Conservation (phyloP, 2,113 vertebrate species). For the Pluvianellus socialis region DNA sequence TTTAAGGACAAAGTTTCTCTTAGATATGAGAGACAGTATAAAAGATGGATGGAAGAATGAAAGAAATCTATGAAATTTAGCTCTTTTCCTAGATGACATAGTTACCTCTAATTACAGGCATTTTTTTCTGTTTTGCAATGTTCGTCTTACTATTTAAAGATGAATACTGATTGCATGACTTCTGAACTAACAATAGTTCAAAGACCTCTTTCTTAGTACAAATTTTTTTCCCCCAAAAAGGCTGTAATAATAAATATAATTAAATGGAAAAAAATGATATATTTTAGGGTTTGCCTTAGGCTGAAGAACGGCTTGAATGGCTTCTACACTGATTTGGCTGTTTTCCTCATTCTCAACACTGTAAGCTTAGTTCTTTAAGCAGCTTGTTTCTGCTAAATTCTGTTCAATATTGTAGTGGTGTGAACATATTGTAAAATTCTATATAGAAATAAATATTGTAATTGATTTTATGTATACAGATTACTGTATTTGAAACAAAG, state of each 20-base stretch:
- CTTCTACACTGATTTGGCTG: background rate
- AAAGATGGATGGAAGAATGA: background rate
- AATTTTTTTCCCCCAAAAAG: background rate
- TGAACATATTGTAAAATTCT: background rate
- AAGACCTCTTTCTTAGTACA: background rate
- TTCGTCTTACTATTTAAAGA: background rate
- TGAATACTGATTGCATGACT: background rate
- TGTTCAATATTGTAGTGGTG: background rate
- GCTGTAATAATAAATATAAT: background rate
- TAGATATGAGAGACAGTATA: background rate
- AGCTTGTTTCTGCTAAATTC: background rate
- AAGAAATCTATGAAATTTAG: background rate
- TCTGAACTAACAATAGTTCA: background rate
- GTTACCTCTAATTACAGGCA: background rate
- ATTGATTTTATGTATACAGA: background rate
- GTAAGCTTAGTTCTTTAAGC: background rate
- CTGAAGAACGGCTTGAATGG: background rate
- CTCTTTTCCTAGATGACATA: background rate
- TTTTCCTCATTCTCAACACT: background rate
- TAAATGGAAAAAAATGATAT: background rate
- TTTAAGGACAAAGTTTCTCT: background rate
- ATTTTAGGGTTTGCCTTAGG: background rate
- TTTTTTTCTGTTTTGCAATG: background rate
- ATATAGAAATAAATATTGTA: background rate
- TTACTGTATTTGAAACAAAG: background rate